Percentiles rank a stretch among this genome's conserved stretches.
These are phyloP conservation scores for Anoplolepis gracilipes DNA, from an alignment of 1,140 invertebrate genomes.

Conservation along the genomic window DNA sequence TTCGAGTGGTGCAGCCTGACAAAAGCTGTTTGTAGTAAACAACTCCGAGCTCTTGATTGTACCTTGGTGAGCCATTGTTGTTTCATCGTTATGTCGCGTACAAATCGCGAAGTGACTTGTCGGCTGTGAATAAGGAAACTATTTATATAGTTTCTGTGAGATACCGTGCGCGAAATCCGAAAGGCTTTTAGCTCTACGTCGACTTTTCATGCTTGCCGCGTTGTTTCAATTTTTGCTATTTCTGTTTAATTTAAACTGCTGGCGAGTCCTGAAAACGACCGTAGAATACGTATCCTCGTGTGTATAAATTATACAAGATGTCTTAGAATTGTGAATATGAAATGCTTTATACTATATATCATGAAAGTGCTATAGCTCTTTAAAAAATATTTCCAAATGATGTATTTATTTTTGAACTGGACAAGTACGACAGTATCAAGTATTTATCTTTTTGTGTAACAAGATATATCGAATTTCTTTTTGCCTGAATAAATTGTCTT, in stretches of 20 bases:
- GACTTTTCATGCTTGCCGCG: background rate
- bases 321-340: background rate
- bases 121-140: slow-evolving; percentile 69
- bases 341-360: slow-evolving; percentile 9
- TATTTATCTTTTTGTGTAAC: background rate
- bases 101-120: slow-evolving; percentile 56
- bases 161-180: slow-evolving; percentile 29
- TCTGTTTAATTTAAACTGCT: slow-evolving; percentile 43
- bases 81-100: slow-evolving; percentile 69
- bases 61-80: slow-evolving; percentile 56
- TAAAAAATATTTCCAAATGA: slow-evolving; percentile 12
- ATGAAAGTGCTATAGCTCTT: slow-evolving; percentile 14
- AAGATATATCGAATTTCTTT: background rate
- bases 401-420: slow-evolving; percentile 30
- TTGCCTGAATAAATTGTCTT: slow-evolving; percentile 1
- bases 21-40: slow-evolving; percentile 71
- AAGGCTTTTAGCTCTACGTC: background rate
- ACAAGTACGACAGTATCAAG: background rate
- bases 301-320: slow-evolving; percentile 46
- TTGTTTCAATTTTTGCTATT: slow-evolving; percentile 55
- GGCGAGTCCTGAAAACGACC: background rate
- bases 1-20: slow-evolving; percentile 55
- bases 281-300: background rate
- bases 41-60: slow-evolving; percentile 70
- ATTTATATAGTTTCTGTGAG: slow-evolving; percentile 62